These are phyloP conservation scores for Callimorpha dominula DNA, from an alignment of 2,888 invertebrate genomes.

Conservation along the genomic window DNA sequence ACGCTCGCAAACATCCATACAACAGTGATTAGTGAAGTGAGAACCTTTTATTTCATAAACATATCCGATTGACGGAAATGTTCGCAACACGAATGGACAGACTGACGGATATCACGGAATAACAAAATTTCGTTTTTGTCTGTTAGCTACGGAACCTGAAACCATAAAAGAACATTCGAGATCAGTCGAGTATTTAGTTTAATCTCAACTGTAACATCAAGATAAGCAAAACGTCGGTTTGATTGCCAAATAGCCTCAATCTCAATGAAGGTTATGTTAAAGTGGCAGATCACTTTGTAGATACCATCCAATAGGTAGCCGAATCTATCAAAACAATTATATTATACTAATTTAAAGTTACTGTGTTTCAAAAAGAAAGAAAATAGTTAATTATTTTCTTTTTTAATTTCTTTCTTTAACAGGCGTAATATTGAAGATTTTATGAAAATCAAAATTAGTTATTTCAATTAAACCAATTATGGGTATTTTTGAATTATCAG, in stretches of 20 bases:
- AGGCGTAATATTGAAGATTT: no score
- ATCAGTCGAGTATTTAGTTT: neutral
- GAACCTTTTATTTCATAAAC: neutral
- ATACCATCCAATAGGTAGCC: neutral
- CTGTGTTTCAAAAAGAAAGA: no score
- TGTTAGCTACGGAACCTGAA: neutral
- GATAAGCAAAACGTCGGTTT: neutral
- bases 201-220: neutral
- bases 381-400: no score
- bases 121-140: neutral
- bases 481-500: no score
- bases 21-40: neutral
- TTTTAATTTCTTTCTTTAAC: no score
- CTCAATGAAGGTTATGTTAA: neutral
- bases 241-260: neutral
- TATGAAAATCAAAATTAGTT: no score
- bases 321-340: no score
- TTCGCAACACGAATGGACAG: neutral
- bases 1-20: no score
- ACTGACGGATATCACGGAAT: no score
- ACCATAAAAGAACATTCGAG: neutral
- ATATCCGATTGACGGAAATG: neutral
- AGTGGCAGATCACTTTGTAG: neutral
- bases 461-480: no score
- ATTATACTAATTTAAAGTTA: no score